Conservation (phyloP, 2,888 invertebrate genomes). For the Phalangium opilio region DNA sequence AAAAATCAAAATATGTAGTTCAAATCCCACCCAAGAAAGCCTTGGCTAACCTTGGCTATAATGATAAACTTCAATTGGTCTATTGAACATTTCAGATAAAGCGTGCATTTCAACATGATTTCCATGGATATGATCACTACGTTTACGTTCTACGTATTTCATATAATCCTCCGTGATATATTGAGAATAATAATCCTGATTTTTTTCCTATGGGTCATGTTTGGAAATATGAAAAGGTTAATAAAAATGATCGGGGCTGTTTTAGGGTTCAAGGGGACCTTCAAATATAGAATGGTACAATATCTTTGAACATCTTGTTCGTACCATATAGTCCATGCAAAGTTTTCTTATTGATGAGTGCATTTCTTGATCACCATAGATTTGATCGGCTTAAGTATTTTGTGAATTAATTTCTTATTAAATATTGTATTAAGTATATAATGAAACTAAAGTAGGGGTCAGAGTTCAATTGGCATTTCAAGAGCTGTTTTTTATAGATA, state of each 20-base stretch:
- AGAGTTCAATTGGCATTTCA: too few relatives aligned
- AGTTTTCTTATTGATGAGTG: constrained; percentile 62
- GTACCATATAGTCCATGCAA: constrained; percentile 80
- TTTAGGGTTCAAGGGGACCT: background rate
- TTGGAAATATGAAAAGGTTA: constrained; percentile 1
- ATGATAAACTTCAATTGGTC: constrained; percentile 71
- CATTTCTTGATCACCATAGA: constrained; percentile 81
- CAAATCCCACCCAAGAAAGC: background rate
- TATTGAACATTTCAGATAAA: constrained; percentile 73
- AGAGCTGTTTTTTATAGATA: too few relatives aligned
- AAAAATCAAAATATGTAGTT: background rate
- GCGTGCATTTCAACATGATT: constrained; percentile 85
- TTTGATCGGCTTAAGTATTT: constrained; percentile 56
- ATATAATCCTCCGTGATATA: constrained; percentile 80
- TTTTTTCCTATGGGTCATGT: constrained; percentile 47
- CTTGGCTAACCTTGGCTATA: constrained; percentile 46
- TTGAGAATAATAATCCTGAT: constrained; percentile 69
- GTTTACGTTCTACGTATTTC: constrained; percentile 63
- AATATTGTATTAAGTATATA: too few relatives aligned
- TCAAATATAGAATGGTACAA: constrained; percentile 13
- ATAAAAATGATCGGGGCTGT: background rate
- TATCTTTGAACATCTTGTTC: constrained; percentile 19
- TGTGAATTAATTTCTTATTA: too few relatives aligned
- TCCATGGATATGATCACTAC: constrained; percentile 62
- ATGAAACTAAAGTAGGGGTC: too few relatives aligned